Evolutionary conservation across 2,888 invertebrate genomes (phyloP), one percentile per base, ranked within the genome.

Genomic region (Lithosia quadra): DNA sequence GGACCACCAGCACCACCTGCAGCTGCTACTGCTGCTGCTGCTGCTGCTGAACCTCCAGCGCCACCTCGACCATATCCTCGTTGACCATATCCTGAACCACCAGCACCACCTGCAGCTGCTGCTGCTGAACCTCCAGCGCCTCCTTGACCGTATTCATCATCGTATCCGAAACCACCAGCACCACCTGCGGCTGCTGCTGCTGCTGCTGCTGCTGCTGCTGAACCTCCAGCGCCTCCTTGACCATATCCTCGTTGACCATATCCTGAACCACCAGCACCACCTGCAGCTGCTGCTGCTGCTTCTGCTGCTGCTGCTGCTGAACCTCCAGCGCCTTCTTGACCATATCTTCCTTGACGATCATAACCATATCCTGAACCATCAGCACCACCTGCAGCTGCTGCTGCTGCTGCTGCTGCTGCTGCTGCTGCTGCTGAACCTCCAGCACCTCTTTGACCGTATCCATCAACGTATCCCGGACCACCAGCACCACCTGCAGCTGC

Each of bases 351-450:
- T 22, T n/a, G 13, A 15, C 5, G 4, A 4, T 10, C 15, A 15
- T 39, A 15, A 39, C 39, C 39, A 5, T 18, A 15, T 15, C 5
- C 5, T 1, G n/a, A n/a, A n/a, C n/a, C n/a, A n/a, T n/a, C n/a
- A n/a, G n/a, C n/a, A n/a, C n/a, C n/a, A n/a, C n/a, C n/a, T n/a
- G n/a, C n/a, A n/a, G n/a, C n/a, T n/a, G 70, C 53, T 13, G n/a
- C n/a, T n/a, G n/a, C n/a, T n/a, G n/a, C n/a, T n/a, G n/a, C n/a
- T n/a, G n/a, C n/a, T n/a, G n/a, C n/a, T n/a, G n/a, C n/a, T n/a
- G n/a, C n/a, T n/a, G n/a, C n/a, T n/a, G 69, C 62, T 34, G 64
- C 57, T 28, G 55, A 68, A n/a, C 69, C 62, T 43, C 65, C 63
- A 15, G 73, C 65, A 53, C 68, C 36, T 22, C 66, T 64, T 13